A percentile compares a stretch with the other conserved stretches of the same genome.
phyloP scores from a whole-genome alignment of 2,888 invertebrate species.

The Laspeyria flexula region DNA sequence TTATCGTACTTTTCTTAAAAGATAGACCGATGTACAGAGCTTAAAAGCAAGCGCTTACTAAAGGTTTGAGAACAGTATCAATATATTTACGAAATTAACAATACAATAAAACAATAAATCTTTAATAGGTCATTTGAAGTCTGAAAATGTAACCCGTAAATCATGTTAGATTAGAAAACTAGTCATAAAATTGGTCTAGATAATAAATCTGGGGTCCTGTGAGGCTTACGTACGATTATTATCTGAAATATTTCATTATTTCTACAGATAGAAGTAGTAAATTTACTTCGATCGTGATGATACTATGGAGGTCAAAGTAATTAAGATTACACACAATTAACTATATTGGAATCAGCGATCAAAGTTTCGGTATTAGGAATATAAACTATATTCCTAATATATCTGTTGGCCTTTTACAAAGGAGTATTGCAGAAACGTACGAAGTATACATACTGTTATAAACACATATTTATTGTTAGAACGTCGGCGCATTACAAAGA shows the following conservation, averaged over 20 bases:
- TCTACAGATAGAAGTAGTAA: slow-evolving; percentile 25
- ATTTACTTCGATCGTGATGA: slow-evolving; percentile 7
- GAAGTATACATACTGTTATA: no score
- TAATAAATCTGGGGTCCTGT: neutral
- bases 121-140: neutral
- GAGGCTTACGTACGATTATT: slow-evolving; percentile 11
- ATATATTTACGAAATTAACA: neutral
- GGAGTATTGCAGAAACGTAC: no score
- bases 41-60: no score
- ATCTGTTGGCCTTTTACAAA: no score
- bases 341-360: slow-evolving; percentile 12
- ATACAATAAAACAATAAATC: neutral
- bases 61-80: no score
- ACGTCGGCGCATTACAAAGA: no score
- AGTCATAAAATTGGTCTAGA: neutral
- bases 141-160: neutral
- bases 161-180: neutral
- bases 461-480: no score
- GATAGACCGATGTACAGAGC: no score
- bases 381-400: no score
- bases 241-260: slow-evolving; percentile 24
- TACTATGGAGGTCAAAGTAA: no score
- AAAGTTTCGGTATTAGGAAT: no score
- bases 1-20: no score
- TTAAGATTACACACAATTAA: slow-evolving; percentile 37